Base-by-base conservation (phyloP, 2,797 vertebrate species). In the Prunella strophiata region DNA sequence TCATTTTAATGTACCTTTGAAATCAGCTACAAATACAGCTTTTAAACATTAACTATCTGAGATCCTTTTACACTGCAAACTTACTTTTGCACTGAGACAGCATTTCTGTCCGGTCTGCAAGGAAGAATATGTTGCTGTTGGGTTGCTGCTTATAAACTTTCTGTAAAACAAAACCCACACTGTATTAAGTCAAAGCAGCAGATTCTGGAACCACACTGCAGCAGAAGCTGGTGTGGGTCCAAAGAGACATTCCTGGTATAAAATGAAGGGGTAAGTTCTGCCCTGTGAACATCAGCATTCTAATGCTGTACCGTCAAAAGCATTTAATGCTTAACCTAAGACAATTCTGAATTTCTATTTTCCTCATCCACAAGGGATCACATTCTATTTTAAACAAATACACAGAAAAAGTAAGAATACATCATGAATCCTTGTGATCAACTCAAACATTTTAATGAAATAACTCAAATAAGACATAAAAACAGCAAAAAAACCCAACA, bases 41-140 rank as follows among this genome's bases (percentile, higher is more conserved):
- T 90, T 87, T 48, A 70, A 78, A 72, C 7, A 79, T 17, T 40
- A 82, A 45, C 14, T 50, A 45, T 32, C 25, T 65, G 36, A 78
- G 34, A 21, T 32, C 23, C 13, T 36, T 62, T 67, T 26, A 58
- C 20, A 38, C 13, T 57, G 52, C 38, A 81, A 72, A 97, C 99
- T 98, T 98, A 99, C 99, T 98, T 98, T 98, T 99, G 95, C 98
- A 98, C 57, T 98, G 97, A 82, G 98, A 98, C 19, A 99, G 96
- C 1, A 98, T 98, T 94, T 99, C 98, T 45, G 94, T 89, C 98
- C 98, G 97, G 96, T 99, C 99, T 45, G 97, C 98, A 54, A 99
- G 97, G 95, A 99, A 99, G 97, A 99, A 99, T 67, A 99, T 98
- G 96, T 99, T 98, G 96, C 99, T 99, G 71, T 99, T 99, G 65